phyloP scores from a whole-genome alignment of 2,888 invertebrate genomes.

The Cosmia trapezina region DNA sequence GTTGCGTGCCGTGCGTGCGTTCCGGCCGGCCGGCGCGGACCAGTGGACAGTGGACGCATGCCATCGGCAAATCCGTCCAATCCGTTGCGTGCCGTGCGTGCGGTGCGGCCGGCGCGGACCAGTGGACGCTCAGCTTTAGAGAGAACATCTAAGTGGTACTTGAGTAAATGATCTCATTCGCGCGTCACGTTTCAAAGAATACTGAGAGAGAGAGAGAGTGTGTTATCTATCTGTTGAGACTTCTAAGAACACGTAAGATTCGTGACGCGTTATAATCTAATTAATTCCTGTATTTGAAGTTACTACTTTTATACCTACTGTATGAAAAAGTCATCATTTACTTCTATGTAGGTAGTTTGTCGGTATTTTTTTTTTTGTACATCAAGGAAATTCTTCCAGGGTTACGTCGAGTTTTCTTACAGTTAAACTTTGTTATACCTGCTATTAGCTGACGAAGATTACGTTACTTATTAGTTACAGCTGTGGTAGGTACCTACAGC shows the following conservation, averaged over 20 bases:
- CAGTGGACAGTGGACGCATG: too few species aligned
- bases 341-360: background rate
- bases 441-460: background rate
- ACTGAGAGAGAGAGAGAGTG: too few species aligned
- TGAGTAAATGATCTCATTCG: slow-evolving; percentile 56
- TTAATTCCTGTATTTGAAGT: slow-evolving; percentile 40
- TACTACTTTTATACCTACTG: background rate
- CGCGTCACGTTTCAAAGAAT: slow-evolving; percentile 50
- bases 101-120: too few species aligned
- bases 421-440: background rate
- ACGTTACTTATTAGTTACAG: background rate
- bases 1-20: too few species aligned
- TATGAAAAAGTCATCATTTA: slow-evolving; percentile 1
- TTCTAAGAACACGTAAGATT: slow-evolving; percentile 46
- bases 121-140: too few species aligned
- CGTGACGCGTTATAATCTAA: slow-evolving; percentile 25
- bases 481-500: background rate
- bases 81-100: too few species aligned
- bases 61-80: too few species aligned
- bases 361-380: too few species aligned
- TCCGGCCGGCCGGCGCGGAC: too few species aligned
- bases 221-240: slow-evolving; percentile 54
- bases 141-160: slow-evolving; percentile 45
- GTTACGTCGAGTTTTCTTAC: background rate
- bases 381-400: background rate